Base-by-base conservation (phyloP, 2,797 vertebrate species). In the Chiroxiphia lanceolata region DNA sequence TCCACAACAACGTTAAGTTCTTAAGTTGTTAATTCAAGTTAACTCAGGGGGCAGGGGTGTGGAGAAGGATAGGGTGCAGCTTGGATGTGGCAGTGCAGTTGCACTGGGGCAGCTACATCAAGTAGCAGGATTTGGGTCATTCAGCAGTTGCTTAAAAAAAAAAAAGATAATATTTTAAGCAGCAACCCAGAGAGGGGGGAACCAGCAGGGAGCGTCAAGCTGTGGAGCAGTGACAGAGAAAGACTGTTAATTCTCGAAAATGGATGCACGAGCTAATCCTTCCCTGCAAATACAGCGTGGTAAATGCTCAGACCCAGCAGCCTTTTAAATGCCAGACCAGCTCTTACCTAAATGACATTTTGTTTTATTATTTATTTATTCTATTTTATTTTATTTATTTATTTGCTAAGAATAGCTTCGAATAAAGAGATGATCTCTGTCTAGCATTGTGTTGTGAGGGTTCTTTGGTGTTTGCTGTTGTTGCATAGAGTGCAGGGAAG, bases 221-320 rank as follows among this genome's bases (percentile, higher is more conserved):
- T 89, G 72, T 63, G 45, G 33, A 93, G 23, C 87, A 79, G 61
- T 2, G 2, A 44, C 47, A 83, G 68, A 71, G 74, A 89, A 91
- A 45, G 78, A 31, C 40, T 91, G 79, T 94, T 96, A 97, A 97
- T 97, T 95, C 95, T 87, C 14, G 16, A 83, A 97, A 95, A 97
- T 95, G 95, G 95, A 97, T 92, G 93, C 12, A 14, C 1, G 0
- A 68, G 38, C 69, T 97, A 97, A 97, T 97, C 93, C 97, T 86
- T 48, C 71, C 50, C 60, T 78, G 77, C 90, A 95, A 95, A 94
- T 50, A 59, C 70, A 94, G 54, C 53, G 82, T 50, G 44, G 56
- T 71, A 93, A 86, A 96, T 14, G 36, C 76, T 83, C 18, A 0
- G 83, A 85, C 80, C 42, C 76, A 68, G 59, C 53, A 88, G 83